Base-by-base conservation (phyloP, 2,888 invertebrate genomes). In the Phorcus lineatus region DNA sequence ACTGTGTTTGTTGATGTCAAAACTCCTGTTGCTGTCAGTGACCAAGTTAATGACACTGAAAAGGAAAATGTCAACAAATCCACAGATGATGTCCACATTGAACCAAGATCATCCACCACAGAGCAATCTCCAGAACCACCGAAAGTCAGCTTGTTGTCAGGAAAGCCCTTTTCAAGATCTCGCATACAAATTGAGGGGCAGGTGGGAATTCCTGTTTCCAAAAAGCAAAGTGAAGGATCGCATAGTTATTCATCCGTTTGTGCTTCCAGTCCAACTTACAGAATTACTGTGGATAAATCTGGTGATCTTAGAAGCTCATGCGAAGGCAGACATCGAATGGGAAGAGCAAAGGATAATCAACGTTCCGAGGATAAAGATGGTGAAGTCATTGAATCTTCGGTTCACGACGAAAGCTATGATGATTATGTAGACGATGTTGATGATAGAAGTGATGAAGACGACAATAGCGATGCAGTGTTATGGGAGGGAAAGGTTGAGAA, bases 391-490 rank as follows among this genome's bases (percentile, higher is more conserved):
- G 36, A 36, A 7, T 36, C 36, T 2, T 2, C 36, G 4, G 7
- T 36, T 24, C 47, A 62, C 2, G 22, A n/a, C 4, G 22, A 66
- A 36, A 40, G 19, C n/a, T 9, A 66, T 11, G 66, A 78, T 40
- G 75, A 75, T 52, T 22, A n/a, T 17, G 47, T n/a, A 7, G 70
- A 78, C 70, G 47, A 70, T 78, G 53, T 52, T 31, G 22, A 74
- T 40, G 66, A 22, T 66, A 52, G 66, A 76, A 28, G 17, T 54
- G 54, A 24, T 4, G 77, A 53, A 28, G 53, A 24, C 0, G 66
- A 66, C n/a, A 57, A 78, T 66, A 47, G 31, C 3, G 78, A 78
- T 67, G n/a, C 3, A 13, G 53, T 53, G 6, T 2, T 28, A 28
- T 52, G 22, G 24, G 75, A 36, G 17, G 75, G 24, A 24, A 24